A percentile compares a stretch with the other conserved stretches of the same genome.
phyloP scores from a whole-genome alignment of 2,888 invertebrate species.

The Drosophila quinaria region DNA sequence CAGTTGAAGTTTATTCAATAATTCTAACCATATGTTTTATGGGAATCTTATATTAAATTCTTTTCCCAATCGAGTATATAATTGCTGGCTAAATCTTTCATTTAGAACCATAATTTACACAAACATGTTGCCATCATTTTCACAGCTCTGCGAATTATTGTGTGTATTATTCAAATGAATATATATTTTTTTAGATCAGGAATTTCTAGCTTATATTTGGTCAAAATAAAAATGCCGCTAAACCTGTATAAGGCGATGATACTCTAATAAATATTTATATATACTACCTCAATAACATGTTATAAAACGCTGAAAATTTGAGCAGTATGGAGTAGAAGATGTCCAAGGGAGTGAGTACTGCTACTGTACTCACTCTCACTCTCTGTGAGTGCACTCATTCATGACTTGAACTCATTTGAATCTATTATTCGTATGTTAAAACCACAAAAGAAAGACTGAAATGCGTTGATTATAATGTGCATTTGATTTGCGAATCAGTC shows the following conservation, averaged over 20 bases:
- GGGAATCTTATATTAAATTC: slow-evolving; percentile 13
- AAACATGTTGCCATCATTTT: slow-evolving; percentile 40
- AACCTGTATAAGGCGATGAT: slow-evolving; percentile 44
- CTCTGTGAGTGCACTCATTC: slow-evolving; percentile 35
- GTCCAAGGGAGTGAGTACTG: slow-evolving; percentile 4
- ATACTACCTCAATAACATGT: slow-evolving; percentile 27
- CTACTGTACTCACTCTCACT: slow-evolving; percentile 20
- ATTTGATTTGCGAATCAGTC: slow-evolving; percentile 68
- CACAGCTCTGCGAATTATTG: slow-evolving; percentile 29
- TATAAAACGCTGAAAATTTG: slow-evolving; percentile 18
- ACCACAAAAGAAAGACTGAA: slow-evolving; percentile 31
- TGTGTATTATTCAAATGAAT: slow-evolving; percentile 27
- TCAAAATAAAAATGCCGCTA: slow-evolving; percentile 17
- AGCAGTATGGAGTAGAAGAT: neutral
- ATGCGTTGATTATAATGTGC: slow-evolving; percentile 62
- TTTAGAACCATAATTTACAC: slow-evolving; percentile 24
- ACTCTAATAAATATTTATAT: slow-evolving; percentile 48
- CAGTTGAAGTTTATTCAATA: slow-evolving; percentile 1
- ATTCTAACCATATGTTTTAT: neutral
- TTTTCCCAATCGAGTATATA: slow-evolving; percentile 28
- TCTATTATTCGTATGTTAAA: slow-evolving; percentile 13
- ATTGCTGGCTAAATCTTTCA: slow-evolving; percentile 12
- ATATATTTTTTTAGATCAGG: slow-evolving; percentile 32
- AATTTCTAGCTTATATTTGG: slow-evolving; percentile 48
- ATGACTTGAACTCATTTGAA: slow-evolving; percentile 16